These are phyloP conservation scores for Nephrotoma flavescens DNA, from an alignment of 2,888 invertebrate genomes.

Conservation along the genomic window DNA sequence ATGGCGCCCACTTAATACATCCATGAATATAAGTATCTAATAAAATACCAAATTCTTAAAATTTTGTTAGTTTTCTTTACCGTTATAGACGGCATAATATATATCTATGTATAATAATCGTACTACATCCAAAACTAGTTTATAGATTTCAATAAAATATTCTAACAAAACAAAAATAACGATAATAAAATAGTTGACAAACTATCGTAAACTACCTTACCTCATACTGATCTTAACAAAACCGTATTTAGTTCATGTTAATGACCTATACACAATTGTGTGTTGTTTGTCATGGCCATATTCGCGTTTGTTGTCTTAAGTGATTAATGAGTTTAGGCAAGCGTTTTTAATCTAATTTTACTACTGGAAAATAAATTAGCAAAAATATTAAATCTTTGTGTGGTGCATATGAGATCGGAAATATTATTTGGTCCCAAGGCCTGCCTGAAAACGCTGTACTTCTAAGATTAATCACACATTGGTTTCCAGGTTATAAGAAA, in stretches of 20 bases:
- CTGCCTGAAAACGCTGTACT: no score
- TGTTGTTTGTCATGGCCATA: neutral
- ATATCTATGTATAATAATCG: neutral
- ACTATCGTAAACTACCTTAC: neutral
- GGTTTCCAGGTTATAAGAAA: no score
- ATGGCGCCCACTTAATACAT: neutral
- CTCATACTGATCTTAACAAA: neutral
- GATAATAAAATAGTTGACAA: neutral
- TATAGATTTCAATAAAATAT: neutral
- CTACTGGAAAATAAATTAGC: no score
- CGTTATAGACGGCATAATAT: neutral
- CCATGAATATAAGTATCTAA: neutral
- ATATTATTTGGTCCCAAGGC: no score
- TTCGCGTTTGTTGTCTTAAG: no score
- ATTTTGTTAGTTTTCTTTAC: neutral
- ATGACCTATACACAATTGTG: neutral
- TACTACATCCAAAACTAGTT: neutral
- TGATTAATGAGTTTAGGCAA: no score
- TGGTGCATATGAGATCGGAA: no score
- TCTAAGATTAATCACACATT: no score
- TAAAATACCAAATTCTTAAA: neutral
- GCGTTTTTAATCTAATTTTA: no score
- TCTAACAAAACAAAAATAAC: neutral
- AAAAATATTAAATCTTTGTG: no score
- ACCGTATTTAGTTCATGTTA: neutral